phyloP scores from a whole-genome alignment of 2,113 vertebrate genomes.

The Lonchura striata region DNA sequence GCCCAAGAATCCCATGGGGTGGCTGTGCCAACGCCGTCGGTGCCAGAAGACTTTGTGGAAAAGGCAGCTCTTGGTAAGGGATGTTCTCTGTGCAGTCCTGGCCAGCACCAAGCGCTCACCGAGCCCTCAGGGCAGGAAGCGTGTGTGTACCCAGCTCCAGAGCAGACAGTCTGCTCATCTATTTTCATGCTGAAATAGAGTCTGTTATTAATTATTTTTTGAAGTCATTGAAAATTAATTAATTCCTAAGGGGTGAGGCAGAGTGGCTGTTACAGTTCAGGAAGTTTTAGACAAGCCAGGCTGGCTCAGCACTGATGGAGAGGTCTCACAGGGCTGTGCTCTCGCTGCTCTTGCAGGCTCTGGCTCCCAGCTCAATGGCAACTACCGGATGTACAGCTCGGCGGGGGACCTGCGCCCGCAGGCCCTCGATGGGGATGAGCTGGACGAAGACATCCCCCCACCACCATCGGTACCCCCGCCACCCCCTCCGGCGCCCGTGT shows the following conservation, averaged over 20 bases:
- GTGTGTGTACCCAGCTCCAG: background rate
- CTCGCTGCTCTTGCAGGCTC: slow-evolving; percentile 63
- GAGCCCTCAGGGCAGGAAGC: background rate
- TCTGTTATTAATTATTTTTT: background rate
- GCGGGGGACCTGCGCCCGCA: slow-evolving; percentile 73
- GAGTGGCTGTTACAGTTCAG: background rate
- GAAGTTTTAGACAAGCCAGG: background rate
- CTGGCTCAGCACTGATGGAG: background rate
- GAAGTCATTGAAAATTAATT: background rate
- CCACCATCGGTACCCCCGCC: slow-evolving; percentile 73
- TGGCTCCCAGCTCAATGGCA: slow-evolving; percentile 71
- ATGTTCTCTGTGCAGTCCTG: background rate
- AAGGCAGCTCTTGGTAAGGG: slow-evolving; percentile 71
- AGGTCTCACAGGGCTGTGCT: background rate
- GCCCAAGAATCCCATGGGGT: slow-evolving; percentile 77
- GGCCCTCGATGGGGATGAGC: slow-evolving; percentile 38
- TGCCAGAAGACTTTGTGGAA: slow-evolving; percentile 73
- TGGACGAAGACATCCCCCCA: slow-evolving; percentile 80
- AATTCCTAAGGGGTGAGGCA: background rate
- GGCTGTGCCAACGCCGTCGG: slow-evolving; percentile 76
- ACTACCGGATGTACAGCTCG: slow-evolving; percentile 75
- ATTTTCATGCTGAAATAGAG: background rate
- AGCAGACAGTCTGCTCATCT: background rate
- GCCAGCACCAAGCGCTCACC: background rate
- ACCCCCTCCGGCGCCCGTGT: slow-evolving; percentile 58